Evolutionary conservation across 2,797 vertebrate genomes (phyloP), one percentile per base, ranked within the genome.

Genomic region (Enoplosus armatus): DNA sequence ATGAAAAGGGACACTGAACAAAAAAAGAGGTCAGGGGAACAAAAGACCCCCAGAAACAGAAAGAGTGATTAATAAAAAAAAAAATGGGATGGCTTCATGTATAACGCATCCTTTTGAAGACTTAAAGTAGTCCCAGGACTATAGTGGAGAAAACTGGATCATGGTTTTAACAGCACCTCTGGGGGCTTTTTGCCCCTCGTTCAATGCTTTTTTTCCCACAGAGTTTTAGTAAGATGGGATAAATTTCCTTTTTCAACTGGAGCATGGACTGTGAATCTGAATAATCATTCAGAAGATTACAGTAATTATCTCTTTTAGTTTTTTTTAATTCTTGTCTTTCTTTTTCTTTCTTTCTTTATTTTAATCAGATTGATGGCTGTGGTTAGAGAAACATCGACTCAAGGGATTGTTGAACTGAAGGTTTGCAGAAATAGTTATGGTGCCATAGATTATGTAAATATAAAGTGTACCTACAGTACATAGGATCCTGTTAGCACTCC

Each of bases 391-490:
- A 6, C 61, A 11, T 14, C 3, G 11, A 45, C 39, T 48, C 18
- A n/a, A 59, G n/a, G 69, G 58, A 27, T 33, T 37, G 35, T 75
- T 58, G 58, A 68, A 78, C 16, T 15, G 18, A 63, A 58, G 47
- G 43, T 65, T 66, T 73, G 72, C 70, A 73, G 84, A 77, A 71
- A 9, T 75, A 48, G 87, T 65, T 33, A 1, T 26, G 70, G 83
- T 90, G 89, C 87, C 87, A 92, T 87, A 83, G 85, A 79, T 65
- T 22, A 27, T 91, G 88, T 94, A 91, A 90, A 93, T 90, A 92
- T 24, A 68, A 53, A 27, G n/a, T 72, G 48, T 56, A 63, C 51
- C 56, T 85, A 67, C 41, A 61, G 79, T 67, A 41, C 74, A 66
- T 75, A 84, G 85, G 83, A 77, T 68, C 24, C 29, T 31, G 73